Base-by-base conservation (phyloP, 2,888 invertebrate genomes). In the Drosophila ochracea region DNA sequence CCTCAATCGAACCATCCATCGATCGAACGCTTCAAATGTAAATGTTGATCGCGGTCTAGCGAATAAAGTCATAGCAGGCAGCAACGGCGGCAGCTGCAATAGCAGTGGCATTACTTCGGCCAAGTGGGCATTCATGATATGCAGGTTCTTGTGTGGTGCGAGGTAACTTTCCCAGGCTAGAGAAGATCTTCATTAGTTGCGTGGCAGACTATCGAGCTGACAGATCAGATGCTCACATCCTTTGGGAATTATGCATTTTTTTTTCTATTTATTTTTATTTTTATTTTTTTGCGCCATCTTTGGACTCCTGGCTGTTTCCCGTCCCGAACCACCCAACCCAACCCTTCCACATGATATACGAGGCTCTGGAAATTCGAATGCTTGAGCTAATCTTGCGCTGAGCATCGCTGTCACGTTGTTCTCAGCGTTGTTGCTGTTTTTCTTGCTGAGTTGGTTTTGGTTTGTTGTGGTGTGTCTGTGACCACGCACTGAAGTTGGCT, bases 381-480 rank as follows among this genome's bases (percentile, higher is more conserved):
- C 68, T 61, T 50, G 31, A 47, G 62, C 82, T 92, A 92, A 92
- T 92, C 92, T 92, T 41, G 50, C 68, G 80, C 75, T 76, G 78
- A 87, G 82, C 80, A 92, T 92, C 92, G 83, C 74, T 85, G 91
- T 92, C 92, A 92, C 92, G 92, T 92, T 73, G 70, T 66, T 67
- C 65, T 68, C 61, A 37, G 33, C 39, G 39, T 35, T 58, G 30
- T 47, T 25, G 47, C 9, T 47, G 21, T 9, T 25, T 16, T 43
- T 21, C 47, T 4, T 47, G 13, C 7, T 25, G 47, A 7, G 13
- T 47, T 47, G 25, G 21, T 7, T 47, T n/a, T n/a, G 19, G 19
- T 10, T 10, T 41, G 19, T 10, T 65, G 21, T 66, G 53, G 61
- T 64, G n/a, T 59, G 16, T 59, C n/a, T 68, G 57, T 67, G 73